These are phyloP conservation scores for Caradrina clavipalpis DNA, from an alignment of 2,888 invertebrate genomes.

Conservation along the genomic window DNA sequence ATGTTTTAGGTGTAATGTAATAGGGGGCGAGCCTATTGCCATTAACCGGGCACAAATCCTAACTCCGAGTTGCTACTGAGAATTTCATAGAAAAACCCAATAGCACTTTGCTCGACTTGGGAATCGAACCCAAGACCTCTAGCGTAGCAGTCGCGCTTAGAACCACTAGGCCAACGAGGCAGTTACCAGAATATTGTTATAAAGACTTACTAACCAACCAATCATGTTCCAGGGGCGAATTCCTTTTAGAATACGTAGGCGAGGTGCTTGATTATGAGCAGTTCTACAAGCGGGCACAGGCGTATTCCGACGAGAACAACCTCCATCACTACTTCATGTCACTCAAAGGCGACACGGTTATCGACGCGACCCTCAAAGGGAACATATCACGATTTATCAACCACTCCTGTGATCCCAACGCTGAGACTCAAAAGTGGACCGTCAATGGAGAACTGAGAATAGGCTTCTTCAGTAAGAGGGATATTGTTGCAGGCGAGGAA, in stretches of 20 bases:
- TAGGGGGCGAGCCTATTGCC: too few species aligned
- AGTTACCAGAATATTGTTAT: neutral
- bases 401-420: slow-evolving; percentile 99
- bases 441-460: slow-evolving; percentile 98
- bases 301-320: slow-evolving; percentile 97
- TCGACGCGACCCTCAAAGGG: slow-evolving; percentile 99
- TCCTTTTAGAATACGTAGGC: slow-evolving; percentile 99
- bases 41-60: too few species aligned
- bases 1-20: too few species aligned
- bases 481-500: slow-evolving; percentile 97
- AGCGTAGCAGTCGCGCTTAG: too few species aligned
- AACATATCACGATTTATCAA: slow-evolving; percentile 99
- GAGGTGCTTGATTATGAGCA: slow-evolving; percentile 98
- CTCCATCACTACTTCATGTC: slow-evolving; percentile 99
- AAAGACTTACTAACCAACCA: slow-evolving; percentile 7
- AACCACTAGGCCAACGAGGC: too few species aligned
- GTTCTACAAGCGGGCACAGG: slow-evolving; percentile 96
- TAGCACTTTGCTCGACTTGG: too few species aligned
- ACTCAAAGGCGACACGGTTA: slow-evolving; percentile 95
- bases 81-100: too few species aligned
- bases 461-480: slow-evolving; percentile 98
- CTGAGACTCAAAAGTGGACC: slow-evolving; percentile 99
- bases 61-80: too few species aligned
- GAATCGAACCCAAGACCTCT: too few species aligned
- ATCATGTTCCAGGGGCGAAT: slow-evolving; percentile 94